These are phyloP conservation scores for Gryllus longicercus DNA, from an alignment of 2,888 invertebrate species.

Conservation along the genomic window DNA sequence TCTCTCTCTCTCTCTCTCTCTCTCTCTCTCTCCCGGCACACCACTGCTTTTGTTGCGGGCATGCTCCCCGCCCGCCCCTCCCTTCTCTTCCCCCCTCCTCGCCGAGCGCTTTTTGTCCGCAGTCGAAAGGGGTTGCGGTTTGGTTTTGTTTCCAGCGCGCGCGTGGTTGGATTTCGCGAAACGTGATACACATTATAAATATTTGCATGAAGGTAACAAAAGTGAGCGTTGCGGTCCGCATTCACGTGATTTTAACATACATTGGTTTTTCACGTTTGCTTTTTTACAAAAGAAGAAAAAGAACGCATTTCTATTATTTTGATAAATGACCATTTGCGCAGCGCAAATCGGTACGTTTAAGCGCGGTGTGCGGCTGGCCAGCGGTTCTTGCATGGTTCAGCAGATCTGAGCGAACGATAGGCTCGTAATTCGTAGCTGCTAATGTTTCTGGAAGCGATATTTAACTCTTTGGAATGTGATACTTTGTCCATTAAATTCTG, in stretches of 20 bases:
- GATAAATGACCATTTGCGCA: background rate
- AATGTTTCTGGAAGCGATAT: too few species aligned
- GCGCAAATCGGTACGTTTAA: too few species aligned
- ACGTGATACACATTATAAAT: slow-evolving; percentile 17
- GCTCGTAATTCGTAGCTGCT: too few species aligned
- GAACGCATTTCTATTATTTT: background rate
- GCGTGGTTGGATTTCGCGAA: background rate
- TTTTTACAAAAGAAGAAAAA: background rate
- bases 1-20: background rate
- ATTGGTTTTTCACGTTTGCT: background rate
- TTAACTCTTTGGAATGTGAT: too few species aligned
- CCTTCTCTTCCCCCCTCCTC: background rate
- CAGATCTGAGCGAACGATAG: too few species aligned
- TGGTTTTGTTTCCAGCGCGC: background rate
- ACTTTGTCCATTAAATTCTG: too few species aligned
- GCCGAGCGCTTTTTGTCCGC: background rate
- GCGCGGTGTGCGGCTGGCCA: too few species aligned
- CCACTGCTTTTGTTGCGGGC: background rate
- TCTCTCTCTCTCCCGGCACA: background rate
- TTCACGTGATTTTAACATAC: background rate
- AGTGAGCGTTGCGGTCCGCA: background rate
- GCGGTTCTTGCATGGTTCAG: too few species aligned
- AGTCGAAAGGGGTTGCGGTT: background rate
- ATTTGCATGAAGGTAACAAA: slow-evolving; percentile 17
- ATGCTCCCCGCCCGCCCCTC: background rate